phyloP scores from a whole-genome alignment of 2,113 vertebrate species.

The Taxidea taxus region DNA sequence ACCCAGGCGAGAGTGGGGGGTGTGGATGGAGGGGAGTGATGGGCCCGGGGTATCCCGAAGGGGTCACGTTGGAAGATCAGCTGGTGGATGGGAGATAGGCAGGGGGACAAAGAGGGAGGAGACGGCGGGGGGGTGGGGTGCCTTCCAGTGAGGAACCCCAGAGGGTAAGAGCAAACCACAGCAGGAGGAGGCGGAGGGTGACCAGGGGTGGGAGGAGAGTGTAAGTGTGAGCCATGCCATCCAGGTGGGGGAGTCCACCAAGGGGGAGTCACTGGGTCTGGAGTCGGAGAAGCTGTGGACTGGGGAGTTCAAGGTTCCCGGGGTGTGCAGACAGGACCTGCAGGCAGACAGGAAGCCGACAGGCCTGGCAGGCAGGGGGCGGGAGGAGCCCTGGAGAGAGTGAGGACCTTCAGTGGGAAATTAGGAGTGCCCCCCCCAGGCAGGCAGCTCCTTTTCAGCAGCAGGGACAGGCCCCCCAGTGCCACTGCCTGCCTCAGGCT shows the following conservation, averaged over 20 bases:
- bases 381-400: not conserved
- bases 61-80: accelerated
- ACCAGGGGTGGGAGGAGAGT: not conserved
- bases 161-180: not conserved
- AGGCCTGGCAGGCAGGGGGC: not conserved
- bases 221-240: not conserved
- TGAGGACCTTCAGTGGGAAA: not conserved
- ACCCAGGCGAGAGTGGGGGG: not conserved
- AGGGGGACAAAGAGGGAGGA: too few species aligned
- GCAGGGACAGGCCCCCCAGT: accelerated
- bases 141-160: not conserved
- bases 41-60: too few species aligned
- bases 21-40: not conserved
- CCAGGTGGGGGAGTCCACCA: not conserved
- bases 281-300: not conserved
- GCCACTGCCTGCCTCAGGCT: not conserved
- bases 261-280: not conserved
- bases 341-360: not conserved
- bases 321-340: not conserved
- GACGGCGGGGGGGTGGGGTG: too few species aligned
- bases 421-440: not conserved
- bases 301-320: not conserved
- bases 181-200: not conserved
- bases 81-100: not conserved
- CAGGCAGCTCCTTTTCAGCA: not conserved